Base-by-base conservation (phyloP, 2,113 vertebrate genomes). In the western clawed frog (Xenopus tropicalis) region DNA sequence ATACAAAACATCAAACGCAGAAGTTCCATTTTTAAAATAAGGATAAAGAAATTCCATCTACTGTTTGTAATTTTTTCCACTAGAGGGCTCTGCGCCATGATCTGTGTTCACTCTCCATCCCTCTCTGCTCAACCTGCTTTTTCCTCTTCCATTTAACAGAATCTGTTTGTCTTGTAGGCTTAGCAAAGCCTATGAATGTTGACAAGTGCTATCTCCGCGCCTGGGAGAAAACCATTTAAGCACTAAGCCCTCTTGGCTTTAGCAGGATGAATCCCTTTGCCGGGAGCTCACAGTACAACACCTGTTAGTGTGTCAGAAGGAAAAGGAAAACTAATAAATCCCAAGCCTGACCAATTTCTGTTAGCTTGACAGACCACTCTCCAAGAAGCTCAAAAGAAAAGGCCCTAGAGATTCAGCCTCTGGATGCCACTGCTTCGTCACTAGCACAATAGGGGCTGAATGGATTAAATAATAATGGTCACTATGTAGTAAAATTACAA, bases 141-240 rank as follows among this genome's bases (percentile, higher is more conserved):
- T 52, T 0, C 22, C 66, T 4, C 42, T 65, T 74, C 29, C 0
- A 0, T 51, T 84, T 85, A 72, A 77, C 69, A 3, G 11, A 77
- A 71, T 80, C 72, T 80, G 80, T 81, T 86, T 90, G 80, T 86
- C 79, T 83, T 84, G 86, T 83, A 80, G 82, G 72, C 82, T 79
- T 1, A 1, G 78, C 44, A 59, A 69, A 80, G 69, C 75, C 82
- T 84, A 71, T 0, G 79, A 67, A 73, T 78, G 82, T 80, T 87
- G 88, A 87, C 86, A 89, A 82, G 78, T 80, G 82, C 83, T 87
- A 85, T 88, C 86, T 87, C 84, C 0, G 0, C 19, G 11, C 79
- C 20, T 1, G 83, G 81, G 71, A 80, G 83, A 88, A 89, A 91
- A 87, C 84, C 89, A 84, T 86, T 91, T 91, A 86, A 85, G 83